phyloP scores from a whole-genome alignment of 2,113 vertebrate genomes.

The Rhipidura dahli region DNA sequence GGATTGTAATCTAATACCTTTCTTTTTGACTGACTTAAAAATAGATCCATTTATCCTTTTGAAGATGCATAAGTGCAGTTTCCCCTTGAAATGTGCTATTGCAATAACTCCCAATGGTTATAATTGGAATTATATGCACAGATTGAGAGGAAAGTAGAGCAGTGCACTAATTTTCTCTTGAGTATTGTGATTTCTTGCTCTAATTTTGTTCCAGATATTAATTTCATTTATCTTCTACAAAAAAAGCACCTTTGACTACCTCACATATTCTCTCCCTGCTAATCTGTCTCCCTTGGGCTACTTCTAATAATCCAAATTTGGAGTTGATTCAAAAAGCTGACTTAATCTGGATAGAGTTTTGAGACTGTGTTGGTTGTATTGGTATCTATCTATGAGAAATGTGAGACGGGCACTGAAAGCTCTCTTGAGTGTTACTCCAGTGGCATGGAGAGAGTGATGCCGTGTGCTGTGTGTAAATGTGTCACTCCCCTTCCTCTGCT shows the following conservation, averaged over 20 bases:
- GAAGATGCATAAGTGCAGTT: background rate
- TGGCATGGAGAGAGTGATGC: background rate
- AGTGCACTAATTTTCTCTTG: conserved; percentile 37
- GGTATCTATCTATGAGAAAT: background rate
- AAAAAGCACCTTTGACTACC: conserved; percentile 15
- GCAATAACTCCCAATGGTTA: background rate
- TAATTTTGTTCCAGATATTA: conserved; percentile 45
- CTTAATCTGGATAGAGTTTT: background rate
- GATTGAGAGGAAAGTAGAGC: conserved; percentile 48
- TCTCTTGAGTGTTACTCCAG: background rate
- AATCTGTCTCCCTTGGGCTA: background rate
- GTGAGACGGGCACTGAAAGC: background rate
- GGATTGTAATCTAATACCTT: background rate
- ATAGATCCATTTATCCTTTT: background rate
- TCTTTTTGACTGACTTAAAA: background rate
- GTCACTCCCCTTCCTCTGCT: background rate
- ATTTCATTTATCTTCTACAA: conserved; percentile 39
- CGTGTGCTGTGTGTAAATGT: background rate
- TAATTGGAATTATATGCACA: conserved; percentile 28
- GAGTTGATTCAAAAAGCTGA: conserved; percentile 12
- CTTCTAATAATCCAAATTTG: conserved; percentile 1
- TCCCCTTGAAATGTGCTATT: conserved; percentile 40
- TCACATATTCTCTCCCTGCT: background rate
- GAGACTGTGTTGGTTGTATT: background rate
- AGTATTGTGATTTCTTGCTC: conserved; percentile 53